Conservation (phyloP, 2,888 invertebrate genomes). For the Drosophila vallismaia region DNA sequence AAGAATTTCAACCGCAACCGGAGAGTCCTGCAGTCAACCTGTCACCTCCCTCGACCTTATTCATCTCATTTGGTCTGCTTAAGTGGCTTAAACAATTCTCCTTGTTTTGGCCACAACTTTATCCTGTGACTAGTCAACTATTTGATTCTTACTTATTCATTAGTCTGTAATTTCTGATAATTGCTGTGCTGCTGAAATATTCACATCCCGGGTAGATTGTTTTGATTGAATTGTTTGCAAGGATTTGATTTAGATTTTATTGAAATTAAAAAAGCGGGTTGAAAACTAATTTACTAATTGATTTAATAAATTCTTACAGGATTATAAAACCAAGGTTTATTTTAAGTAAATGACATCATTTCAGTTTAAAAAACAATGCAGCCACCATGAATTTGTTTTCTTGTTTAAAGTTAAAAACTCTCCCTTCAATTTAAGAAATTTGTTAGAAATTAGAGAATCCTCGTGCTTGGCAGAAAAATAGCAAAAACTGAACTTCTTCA, state of each 20-base stretch:
- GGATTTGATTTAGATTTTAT: background rate
- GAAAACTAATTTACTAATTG: background rate
- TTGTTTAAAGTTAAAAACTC: no score
- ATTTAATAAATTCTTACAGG: background rate
- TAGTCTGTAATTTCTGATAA: constrained; percentile 39
- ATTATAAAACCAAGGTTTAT: background rate
- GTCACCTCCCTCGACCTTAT: constrained; percentile 10
- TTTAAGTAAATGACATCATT: no score
- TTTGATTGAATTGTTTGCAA: constrained; percentile 2
- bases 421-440: no score
- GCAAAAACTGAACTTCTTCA: background rate
- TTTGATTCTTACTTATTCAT: constrained; percentile 12
- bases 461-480: background rate
- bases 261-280: background rate
- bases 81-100: constrained; percentile 12
- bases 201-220: constrained; percentile 17
- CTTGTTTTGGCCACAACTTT: constrained; percentile 5
- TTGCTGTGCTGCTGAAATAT: constrained; percentile 25
- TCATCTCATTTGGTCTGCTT: constrained; percentile 8
- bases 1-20: constrained; percentile 16
- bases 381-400: no score
- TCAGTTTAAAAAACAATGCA: no score
- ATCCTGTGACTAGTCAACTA: constrained; percentile 13
- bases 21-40: constrained; percentile 33
- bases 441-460: no score